phyloP scores from a whole-genome alignment of 1,140 invertebrate genomes.

The Orius laevigatus region DNA sequence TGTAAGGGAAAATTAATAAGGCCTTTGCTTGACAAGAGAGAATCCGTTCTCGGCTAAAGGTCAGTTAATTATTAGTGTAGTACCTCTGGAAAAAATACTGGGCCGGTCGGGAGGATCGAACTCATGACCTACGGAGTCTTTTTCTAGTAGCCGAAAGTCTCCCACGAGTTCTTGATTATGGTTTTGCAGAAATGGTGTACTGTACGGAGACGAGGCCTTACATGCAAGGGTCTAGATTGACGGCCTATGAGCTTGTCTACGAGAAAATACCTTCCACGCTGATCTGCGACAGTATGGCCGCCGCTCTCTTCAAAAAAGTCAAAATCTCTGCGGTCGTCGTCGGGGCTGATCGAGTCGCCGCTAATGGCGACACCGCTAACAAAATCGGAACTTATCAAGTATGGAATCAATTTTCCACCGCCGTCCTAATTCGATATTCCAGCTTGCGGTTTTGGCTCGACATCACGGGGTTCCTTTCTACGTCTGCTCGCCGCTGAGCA shows the following conservation, averaged over 20 bases:
- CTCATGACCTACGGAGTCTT: too few relatives aligned
- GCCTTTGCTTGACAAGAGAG: too few relatives aligned
- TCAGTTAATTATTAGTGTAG: too few relatives aligned
- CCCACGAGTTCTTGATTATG: too few relatives aligned
- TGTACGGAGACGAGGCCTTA: conserved; percentile 97
- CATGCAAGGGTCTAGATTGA: conserved; percentile 89
- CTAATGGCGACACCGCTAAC: conserved; percentile 97
- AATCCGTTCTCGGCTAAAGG: too few relatives aligned
- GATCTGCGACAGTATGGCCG: conserved; percentile 91
- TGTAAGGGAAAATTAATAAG: too few relatives aligned
- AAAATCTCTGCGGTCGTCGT: conserved; percentile 65
- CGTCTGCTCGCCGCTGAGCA: conserved; percentile 82
- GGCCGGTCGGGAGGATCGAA: too few relatives aligned
- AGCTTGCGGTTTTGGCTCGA: conserved; percentile 82
- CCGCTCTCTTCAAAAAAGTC: conserved; percentile 69
- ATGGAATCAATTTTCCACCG: conserved; percentile 9
- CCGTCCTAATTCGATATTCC: conserved; percentile 15
- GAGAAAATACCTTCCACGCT: conserved; percentile 86
- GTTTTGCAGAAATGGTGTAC: conserved; percentile 62
- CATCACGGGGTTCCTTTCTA: conserved; percentile 89
- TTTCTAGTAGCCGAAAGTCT: too few relatives aligned
- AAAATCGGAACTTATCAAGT: conserved; percentile 97
- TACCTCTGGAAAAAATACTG: too few relatives aligned
- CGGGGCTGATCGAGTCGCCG: conserved; percentile 79
- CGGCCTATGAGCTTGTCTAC: conserved; percentile 86